Evolutionary conservation across 2,797 vertebrate genomes (phyloP).

Genomic region (Enteromius mattozi): DNA sequence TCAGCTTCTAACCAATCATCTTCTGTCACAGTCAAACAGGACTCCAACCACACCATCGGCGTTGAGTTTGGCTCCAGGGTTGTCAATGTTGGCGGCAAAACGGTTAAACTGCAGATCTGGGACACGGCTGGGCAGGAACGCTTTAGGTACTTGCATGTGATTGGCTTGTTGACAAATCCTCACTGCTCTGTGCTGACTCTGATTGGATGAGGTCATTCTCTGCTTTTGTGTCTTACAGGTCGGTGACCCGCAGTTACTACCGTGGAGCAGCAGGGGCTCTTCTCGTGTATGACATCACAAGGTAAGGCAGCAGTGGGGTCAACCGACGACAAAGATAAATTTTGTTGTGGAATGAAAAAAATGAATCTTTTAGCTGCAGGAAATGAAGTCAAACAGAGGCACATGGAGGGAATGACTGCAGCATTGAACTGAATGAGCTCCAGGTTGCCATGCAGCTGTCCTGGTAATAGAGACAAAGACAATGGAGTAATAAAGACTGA

Average conservation of each 20-base stretch:
- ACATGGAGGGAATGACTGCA: not conserved
- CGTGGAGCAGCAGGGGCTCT: conserved; percentile 91
- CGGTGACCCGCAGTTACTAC: conserved; percentile 93
- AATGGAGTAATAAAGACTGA: conserved; percentile 61
- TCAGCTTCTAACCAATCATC: not conserved
- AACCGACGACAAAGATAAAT: not conserved
- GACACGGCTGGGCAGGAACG: conserved; percentile 93
- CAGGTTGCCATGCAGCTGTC: conserved; percentile 49
- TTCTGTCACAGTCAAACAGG: conserved; percentile 87
- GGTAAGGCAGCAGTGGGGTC: conserved; percentile 71
- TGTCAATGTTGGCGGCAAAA: conserved; percentile 90
- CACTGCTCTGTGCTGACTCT: not conserved
- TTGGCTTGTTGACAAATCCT: conserved; percentile 19
- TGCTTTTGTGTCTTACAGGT: conserved; percentile 71
- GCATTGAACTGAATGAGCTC: conserved; percentile 53
- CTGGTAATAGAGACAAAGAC: conserved; percentile 60
- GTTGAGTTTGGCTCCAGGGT: conserved; percentile 95
- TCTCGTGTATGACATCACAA: conserved; percentile 93
- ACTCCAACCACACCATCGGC: conserved; percentile 95
- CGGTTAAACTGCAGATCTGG: conserved; percentile 95
- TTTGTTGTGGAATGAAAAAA: not conserved
- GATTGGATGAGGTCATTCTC: conserved; percentile 11
- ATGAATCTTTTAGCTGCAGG: not conserved
- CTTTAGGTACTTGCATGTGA: conserved; percentile 80
- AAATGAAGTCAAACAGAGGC: not conserved